Conservation (phyloP, 2,113 vertebrate species). For the Mustelus asterias region DNA sequence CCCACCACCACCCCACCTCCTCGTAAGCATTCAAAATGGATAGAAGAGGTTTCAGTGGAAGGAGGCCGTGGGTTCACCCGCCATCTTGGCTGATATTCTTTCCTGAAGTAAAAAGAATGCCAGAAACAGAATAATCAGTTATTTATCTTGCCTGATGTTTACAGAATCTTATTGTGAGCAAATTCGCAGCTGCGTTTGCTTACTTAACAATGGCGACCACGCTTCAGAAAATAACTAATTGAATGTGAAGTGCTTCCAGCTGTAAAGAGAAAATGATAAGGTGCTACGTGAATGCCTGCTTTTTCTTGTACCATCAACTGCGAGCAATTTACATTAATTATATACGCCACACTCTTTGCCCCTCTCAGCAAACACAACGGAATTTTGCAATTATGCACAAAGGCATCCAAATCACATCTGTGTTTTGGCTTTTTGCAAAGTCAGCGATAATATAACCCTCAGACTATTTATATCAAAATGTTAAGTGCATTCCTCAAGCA, state of each 20-base stretch:
- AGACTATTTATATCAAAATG: slow-evolving; percentile 5
- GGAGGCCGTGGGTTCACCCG: background rate
- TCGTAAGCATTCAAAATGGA: background rate
- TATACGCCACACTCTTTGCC: background rate
- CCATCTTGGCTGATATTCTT: background rate
- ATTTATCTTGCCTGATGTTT: background rate
- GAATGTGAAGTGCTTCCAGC: background rate
- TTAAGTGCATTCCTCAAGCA: background rate
- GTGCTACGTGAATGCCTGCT: background rate
- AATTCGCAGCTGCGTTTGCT: background rate
- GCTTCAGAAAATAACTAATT: background rate
- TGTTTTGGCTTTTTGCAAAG: background rate
- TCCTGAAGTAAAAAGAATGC: background rate
- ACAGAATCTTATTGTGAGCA: background rate
- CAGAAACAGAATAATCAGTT: background rate
- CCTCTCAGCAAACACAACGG: background rate
- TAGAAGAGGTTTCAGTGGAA: background rate
- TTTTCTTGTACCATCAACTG: background rate
- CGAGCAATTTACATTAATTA: background rate
- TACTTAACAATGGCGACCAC: background rate
- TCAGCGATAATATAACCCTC: background rate
- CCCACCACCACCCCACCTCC: too few species aligned
- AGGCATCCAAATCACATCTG: background rate
- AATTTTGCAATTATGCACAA: background rate
- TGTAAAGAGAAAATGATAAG: background rate